These are phyloP conservation scores for Myotis planiceps DNA, from an alignment of 2,797 vertebrate genomes.

Conservation along the genomic window DNA sequence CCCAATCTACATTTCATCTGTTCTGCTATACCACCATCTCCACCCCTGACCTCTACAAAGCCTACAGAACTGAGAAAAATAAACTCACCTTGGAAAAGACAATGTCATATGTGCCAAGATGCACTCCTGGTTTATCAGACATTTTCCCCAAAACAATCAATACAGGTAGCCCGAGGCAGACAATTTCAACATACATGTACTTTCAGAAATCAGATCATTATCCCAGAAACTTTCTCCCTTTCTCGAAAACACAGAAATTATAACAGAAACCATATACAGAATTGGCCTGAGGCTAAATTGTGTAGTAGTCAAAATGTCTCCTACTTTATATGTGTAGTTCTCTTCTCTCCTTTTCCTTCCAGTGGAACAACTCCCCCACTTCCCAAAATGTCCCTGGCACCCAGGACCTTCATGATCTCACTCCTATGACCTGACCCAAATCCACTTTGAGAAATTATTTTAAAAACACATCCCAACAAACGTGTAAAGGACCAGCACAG, in stretches of 20 bases:
- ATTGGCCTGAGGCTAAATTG: constrained; percentile 23
- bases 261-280: constrained; percentile 25
- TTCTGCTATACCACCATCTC: neutral
- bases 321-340: neutral
- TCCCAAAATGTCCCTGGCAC: neutral
- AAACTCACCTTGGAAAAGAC: constrained; percentile 13
- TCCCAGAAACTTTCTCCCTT: constrained; percentile 45
- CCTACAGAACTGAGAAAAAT: constrained; percentile 45
- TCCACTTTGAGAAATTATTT: constrained; percentile 14
- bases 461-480: neutral
- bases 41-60: neutral
- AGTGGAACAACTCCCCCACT: neutral
- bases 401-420: neutral
- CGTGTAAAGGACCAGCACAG: neutral
- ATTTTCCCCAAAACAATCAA: constrained; percentile 70
- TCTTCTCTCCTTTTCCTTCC: neutral
- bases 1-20: neutral
- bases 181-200: constrained; percentile 51
- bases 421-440: neutral
- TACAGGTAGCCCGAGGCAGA: constrained; percentile 26
- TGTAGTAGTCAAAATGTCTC: constrained; percentile 19
- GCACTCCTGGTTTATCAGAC: neutral
- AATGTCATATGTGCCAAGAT: neutral
- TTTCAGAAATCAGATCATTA: constrained; percentile 63
- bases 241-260: constrained; percentile 18